Evolutionary conservation across 2,888 invertebrate genomes (phyloP).

Genomic region (Orthosia cruda): DNA sequence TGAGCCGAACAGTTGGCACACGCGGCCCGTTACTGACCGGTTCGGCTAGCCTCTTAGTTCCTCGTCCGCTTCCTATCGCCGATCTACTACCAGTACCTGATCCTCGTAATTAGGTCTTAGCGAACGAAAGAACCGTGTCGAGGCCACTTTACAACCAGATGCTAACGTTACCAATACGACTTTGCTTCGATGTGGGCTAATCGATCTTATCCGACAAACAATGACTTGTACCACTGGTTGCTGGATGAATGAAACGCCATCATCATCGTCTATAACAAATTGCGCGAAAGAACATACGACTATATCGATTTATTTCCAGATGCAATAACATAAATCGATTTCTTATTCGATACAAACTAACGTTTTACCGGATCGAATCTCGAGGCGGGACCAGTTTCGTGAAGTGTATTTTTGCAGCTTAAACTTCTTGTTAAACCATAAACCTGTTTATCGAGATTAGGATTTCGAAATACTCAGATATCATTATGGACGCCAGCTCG

Average conservation of each 20-base stretch:
- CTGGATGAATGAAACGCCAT: constrained; percentile 66
- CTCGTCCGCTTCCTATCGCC: constrained; percentile 81
- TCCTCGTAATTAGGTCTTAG: constrained; percentile 81
- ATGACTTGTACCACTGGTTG: constrained; percentile 59
- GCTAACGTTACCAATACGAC: constrained; percentile 68
- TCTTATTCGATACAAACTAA: constrained; percentile 59
- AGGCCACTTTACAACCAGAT: constrained; percentile 77
- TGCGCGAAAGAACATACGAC: constrained; percentile 38
- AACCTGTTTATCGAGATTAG: constrained; percentile 80
- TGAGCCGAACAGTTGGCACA: constrained; percentile 51
- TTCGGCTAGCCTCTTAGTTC: constrained; percentile 74
- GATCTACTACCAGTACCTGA: constrained; percentile 77
- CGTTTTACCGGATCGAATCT: constrained; percentile 58
- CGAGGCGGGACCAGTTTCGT: constrained; percentile 64
- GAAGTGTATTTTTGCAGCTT: constrained; percentile 68
- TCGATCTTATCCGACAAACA: constrained; percentile 74
- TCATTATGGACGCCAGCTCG: constrained; percentile 75
- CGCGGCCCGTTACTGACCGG: constrained; percentile 77
- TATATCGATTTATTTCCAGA: constrained; percentile 46
- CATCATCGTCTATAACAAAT: constrained; percentile 60
- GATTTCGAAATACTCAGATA: constrained; percentile 78
- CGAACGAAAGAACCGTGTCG: constrained; percentile 85
- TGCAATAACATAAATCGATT: constrained; percentile 64
- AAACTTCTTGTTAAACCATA: constrained; percentile 73
- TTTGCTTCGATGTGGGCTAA: constrained; percentile 74